These are phyloP conservation scores for Pedetes capensis DNA, from an alignment of 2,113 vertebrate genomes.

Conservation along the genomic window DNA sequence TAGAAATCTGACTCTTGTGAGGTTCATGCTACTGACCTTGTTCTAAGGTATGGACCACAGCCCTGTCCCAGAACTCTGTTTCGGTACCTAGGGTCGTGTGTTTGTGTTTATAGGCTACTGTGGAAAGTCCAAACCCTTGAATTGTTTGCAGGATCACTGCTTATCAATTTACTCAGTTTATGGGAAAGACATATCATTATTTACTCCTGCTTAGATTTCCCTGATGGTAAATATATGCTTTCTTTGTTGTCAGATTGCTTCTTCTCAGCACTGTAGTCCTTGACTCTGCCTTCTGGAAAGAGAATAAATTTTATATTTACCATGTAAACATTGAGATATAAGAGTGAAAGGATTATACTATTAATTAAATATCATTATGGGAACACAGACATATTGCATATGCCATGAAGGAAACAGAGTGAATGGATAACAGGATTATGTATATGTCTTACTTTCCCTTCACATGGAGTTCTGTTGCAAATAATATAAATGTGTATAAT, in stretches of 20 bases:
- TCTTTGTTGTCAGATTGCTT: not conserved
- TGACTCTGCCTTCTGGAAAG: not conserved
- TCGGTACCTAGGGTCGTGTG: not conserved
- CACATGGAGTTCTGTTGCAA: not conserved
- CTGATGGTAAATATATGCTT: not conserved
- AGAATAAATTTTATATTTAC: not conserved
- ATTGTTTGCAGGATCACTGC: not conserved
- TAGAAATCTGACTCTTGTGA: not conserved
- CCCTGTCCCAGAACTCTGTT: not conserved
- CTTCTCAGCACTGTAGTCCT: not conserved
- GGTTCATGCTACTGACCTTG: not conserved
- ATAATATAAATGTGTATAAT: not conserved
- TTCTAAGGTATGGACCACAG: not conserved
- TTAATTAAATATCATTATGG: not conserved
- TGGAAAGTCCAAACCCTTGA: not conserved
- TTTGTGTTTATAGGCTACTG: fast-evolving
- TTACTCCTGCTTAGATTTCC: not conserved
- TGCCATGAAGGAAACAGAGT: not conserved
- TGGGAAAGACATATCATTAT: too few species aligned
- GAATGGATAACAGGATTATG: not conserved
- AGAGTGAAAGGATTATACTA: not conserved
- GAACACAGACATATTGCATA: not conserved
- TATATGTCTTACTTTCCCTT: not conserved
- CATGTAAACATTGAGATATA: not conserved
- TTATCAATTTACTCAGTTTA: not conserved